A percentile compares a stretch with the other conserved stretches of the same genome.
Evolutionary conservation across 2,888 invertebrate genomes (phyloP).

Genomic region (Thymelicus sylvestris): DNA sequence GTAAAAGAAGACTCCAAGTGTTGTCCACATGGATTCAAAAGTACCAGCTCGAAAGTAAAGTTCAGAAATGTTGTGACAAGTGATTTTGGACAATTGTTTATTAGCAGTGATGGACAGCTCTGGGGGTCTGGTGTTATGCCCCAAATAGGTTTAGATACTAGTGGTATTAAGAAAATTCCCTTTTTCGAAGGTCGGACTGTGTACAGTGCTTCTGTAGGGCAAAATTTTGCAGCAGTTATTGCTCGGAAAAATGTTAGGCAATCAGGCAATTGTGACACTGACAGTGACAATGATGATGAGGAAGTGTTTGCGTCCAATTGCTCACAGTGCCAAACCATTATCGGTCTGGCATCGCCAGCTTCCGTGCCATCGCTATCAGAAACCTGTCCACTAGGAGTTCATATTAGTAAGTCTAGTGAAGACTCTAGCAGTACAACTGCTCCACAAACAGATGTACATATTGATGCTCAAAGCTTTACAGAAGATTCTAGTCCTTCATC

Average conservation of each 20-base stretch:
- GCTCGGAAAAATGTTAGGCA: slow-evolving; percentile 85
- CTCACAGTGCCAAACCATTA: slow-evolving; percentile 86
- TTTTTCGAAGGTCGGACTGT: slow-evolving; percentile 89
- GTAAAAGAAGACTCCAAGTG: slow-evolving; percentile 87
- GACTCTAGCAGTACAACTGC: slow-evolving; percentile 86
- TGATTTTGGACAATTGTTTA: slow-evolving; percentile 86
- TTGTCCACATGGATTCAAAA: slow-evolving; percentile 87
- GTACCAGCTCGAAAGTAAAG: slow-evolving; percentile 85
- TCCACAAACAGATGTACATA: slow-evolving; percentile 82
- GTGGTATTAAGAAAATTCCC: slow-evolving; percentile 86
- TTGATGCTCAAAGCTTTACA: slow-evolving; percentile 81
- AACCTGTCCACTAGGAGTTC: slow-evolving; percentile 86
- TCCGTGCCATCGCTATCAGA: slow-evolving; percentile 86
- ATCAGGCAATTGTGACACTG: slow-evolving; percentile 83
- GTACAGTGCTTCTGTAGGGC: slow-evolving; percentile 89
- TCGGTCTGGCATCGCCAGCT: slow-evolving; percentile 83
- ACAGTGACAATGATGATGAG: slow-evolving; percentile 85
- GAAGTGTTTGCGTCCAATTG: slow-evolving; percentile 88
- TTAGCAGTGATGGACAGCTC: slow-evolving; percentile 87
- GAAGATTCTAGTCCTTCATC: slow-evolving; percentile 85
- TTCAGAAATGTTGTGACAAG: slow-evolving; percentile 86
- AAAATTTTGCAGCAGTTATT: slow-evolving; percentile 90
- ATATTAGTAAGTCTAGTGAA: slow-evolving; percentile 85
- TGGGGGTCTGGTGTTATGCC: slow-evolving; percentile 89
- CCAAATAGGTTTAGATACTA: slow-evolving; percentile 86